A percentile compares a stretch with the other conserved stretches of the same genome.
phyloP scores from a whole-genome alignment of 2,888 invertebrate genomes.

The Eupithecia subfuscata region DNA sequence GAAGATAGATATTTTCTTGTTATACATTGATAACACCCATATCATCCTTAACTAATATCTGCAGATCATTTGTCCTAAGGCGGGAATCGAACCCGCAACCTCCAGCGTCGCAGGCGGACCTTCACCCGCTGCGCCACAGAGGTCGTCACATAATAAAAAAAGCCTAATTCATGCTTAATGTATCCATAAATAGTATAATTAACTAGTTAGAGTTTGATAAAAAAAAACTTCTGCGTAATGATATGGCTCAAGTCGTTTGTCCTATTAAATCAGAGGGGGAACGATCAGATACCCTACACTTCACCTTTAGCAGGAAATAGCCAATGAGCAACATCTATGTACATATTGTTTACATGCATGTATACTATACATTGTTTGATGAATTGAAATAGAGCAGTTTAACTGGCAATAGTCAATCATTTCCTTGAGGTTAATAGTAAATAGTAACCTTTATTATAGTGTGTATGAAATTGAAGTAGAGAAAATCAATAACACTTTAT shows the following conservation, averaged over 20 bases:
- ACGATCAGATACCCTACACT: neutral
- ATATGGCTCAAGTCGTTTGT: neutral
- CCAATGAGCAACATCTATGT: neutral
- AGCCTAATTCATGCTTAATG: neutral
- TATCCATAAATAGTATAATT: neutral
- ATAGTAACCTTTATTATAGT: too few relatives aligned
- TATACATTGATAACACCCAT: too few relatives aligned
- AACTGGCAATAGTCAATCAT: neutral
- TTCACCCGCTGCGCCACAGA: too few relatives aligned
- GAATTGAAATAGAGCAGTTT: neutral
- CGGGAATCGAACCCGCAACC: too few relatives aligned
- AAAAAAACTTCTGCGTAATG: neutral
- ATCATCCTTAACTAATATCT: too few relatives aligned
- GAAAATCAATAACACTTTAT: too few relatives aligned
- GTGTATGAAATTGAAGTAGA: too few relatives aligned
- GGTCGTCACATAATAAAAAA: neutral
- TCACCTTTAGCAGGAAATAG: slow-evolving; percentile 1
- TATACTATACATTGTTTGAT: neutral
- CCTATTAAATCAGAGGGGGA: slow-evolving; percentile 1
- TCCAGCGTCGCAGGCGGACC: too few relatives aligned
- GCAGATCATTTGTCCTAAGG: too few relatives aligned
- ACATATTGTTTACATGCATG: neutral
- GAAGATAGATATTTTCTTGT: too few relatives aligned
- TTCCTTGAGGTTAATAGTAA: neutral
- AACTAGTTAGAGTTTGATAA: neutral